These are phyloP conservation scores for Archivesica marissinica DNA, from an alignment of 1,140 invertebrate genomes.

Conservation along the genomic window DNA sequence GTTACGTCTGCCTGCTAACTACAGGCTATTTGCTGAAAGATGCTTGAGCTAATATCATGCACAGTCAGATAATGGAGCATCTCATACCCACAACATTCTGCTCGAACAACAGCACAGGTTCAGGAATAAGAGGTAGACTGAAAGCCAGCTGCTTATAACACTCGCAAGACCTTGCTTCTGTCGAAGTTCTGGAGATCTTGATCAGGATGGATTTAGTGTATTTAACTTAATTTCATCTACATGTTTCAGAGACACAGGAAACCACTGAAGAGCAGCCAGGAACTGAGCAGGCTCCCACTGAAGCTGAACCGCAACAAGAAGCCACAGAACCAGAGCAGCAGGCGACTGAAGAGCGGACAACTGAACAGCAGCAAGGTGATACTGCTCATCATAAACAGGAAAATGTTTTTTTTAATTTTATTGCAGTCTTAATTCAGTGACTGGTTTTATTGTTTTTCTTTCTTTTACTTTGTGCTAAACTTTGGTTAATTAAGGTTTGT, in stretches of 20 bases:
- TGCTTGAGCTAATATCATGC: too few species aligned
- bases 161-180: neutral
- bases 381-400: neutral
- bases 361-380: neutral
- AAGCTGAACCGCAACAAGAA: constrained; percentile 12
- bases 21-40: too few species aligned
- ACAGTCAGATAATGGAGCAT: neutral
- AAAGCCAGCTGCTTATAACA: neutral
- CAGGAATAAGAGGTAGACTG: neutral
- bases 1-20: too few species aligned
- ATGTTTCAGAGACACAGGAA: constrained; percentile 2
- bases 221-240: neutral
- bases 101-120: neutral
- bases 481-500: neutral
- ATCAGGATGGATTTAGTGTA: neutral
- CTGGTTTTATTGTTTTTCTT: neutral
- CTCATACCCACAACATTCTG: neutral
- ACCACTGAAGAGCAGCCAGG: constrained; percentile 25
- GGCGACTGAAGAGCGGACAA: neutral
- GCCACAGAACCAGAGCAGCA: constrained; percentile 21
- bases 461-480: neutral
- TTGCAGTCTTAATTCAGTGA: neutral
- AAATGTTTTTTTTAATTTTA: neutral
- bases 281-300: constrained; percentile 30
- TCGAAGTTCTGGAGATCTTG: neutral